phyloP scores from a whole-genome alignment of 2,888 invertebrate genomes.

The Aphodius granarius region DNA sequence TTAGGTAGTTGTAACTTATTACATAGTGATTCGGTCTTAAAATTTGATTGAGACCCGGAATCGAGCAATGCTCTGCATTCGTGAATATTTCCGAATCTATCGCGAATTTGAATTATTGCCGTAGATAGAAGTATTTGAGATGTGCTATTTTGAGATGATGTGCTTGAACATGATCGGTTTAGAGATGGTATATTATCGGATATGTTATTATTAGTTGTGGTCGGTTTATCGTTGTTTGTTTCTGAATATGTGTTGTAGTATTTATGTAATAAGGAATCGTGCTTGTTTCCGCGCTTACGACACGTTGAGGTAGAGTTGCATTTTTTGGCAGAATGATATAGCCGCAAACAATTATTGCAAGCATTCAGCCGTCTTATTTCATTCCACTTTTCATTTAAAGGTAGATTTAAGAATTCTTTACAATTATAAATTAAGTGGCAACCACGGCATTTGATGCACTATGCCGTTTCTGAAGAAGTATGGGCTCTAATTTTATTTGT shows the following conservation, averaged over 20 bases:
- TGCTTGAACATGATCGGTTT: not conserved
- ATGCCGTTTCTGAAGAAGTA: too few relatives aligned
- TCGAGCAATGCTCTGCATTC: conserved; percentile 32
- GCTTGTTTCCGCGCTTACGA: not conserved
- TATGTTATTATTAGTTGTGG: not conserved
- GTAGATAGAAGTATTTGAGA: conserved; percentile 20
- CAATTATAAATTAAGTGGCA: not conserved
- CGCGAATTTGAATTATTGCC: conserved; percentile 25
- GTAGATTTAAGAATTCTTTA: not conserved
- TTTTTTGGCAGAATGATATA: not conserved
- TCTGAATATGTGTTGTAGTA: not conserved
- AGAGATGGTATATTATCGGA: not conserved
- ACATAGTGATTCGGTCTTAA: conserved; percentile 23
- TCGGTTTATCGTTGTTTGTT: not conserved
- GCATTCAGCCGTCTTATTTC: not conserved
- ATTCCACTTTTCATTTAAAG: not conserved
- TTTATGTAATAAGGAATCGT: not conserved
- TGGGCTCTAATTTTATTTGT: too few relatives aligned
- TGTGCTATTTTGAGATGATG: not conserved
- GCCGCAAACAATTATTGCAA: not conserved
- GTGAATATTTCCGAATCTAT: conserved; percentile 19
- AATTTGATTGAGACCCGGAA: conserved; percentile 31
- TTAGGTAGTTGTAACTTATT: not conserved
- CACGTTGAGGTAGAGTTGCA: not conserved
- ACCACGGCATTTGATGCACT: not conserved